Evolutionary conservation across 2,888 invertebrate genomes (phyloP).

Genomic region (Callyntrura guangdongensis): DNA sequence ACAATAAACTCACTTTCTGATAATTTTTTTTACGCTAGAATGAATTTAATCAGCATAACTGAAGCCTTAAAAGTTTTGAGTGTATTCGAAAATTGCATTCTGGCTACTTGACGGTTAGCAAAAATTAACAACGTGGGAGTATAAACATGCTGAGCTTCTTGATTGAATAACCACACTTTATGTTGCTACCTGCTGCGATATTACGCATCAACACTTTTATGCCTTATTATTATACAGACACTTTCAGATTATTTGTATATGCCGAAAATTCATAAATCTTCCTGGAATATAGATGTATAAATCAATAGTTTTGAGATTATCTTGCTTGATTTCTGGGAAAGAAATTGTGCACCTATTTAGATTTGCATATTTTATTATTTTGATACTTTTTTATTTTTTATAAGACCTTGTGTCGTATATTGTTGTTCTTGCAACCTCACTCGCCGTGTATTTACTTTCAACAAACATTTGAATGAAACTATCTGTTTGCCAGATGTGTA

Average conservation of each 20-base stretch:
- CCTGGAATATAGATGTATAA: too few relatives aligned
- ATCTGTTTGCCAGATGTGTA: background rate
- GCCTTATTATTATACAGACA: background rate
- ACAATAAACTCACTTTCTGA: background rate
- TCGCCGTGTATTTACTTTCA: too few relatives aligned
- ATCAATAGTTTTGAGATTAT: too few relatives aligned
- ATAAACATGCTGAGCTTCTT: slow-evolving; percentile 1
- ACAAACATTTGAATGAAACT: background rate
- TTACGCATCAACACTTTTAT: background rate
- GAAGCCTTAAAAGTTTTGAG: background rate
- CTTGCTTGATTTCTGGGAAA: too few relatives aligned
- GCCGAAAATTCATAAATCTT: background rate
- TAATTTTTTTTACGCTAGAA: background rate
- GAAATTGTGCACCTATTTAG: background rate
- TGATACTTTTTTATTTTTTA: too few relatives aligned
- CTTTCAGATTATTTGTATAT: background rate
- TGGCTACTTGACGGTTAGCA: background rate
- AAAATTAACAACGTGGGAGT: background rate
- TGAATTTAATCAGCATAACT: background rate
- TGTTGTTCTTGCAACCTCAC: too few relatives aligned
- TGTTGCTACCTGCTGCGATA: slow-evolving; percentile 8
- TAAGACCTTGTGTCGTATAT: too few relatives aligned
- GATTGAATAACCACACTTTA: background rate
- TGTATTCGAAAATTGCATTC: slow-evolving; percentile 27
- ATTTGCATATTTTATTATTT: background rate